A percentile compares a stretch with the other conserved stretches of the same genome.
Evolutionary conservation across 2,113 vertebrate genomes (phyloP).

Genomic region (Chascanopsetta lugubris): DNA sequence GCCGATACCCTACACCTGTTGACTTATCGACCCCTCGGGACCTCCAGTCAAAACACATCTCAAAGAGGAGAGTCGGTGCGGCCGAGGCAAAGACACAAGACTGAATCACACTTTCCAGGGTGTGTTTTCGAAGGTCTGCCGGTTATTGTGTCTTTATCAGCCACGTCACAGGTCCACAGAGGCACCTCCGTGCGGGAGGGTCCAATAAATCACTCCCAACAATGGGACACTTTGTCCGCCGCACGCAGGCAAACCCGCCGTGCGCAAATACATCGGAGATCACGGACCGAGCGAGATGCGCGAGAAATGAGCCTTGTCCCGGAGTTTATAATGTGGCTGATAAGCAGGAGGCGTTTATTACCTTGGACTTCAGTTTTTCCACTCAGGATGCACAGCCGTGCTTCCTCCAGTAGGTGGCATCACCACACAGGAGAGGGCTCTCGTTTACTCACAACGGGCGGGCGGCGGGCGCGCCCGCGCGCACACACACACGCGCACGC

Average conservation of each 20-base stretch:
- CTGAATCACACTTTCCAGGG: neutral
- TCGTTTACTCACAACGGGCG: neutral
- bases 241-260: conserved; percentile 23
- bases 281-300: neutral
- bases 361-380: neutral
- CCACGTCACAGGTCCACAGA: conserved; percentile 39
- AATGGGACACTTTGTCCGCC: conserved; percentile 54
- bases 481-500: too few species aligned
- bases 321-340: neutral
- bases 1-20: conserved; percentile 45
- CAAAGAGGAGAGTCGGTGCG: neutral
- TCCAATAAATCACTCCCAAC: conserved; percentile 53
- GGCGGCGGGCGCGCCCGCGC: too few species aligned
- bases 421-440: conserved; percentile 44
- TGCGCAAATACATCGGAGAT: conserved; percentile 43
- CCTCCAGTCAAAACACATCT: neutral
- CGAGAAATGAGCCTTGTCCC: neutral
- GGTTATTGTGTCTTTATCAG: conserved; percentile 53
- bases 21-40: neutral
- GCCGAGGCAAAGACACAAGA: neutral
- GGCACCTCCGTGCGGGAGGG: conserved; percentile 12
- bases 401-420: conserved; percentile 69
- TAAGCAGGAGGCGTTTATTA: neutral
- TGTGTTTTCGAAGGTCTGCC: conserved; percentile 12
- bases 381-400: conserved; percentile 12